Evolutionary conservation across 2,888 invertebrate species (phyloP).

Genomic region (Trissolcus brochymenae): DNA sequence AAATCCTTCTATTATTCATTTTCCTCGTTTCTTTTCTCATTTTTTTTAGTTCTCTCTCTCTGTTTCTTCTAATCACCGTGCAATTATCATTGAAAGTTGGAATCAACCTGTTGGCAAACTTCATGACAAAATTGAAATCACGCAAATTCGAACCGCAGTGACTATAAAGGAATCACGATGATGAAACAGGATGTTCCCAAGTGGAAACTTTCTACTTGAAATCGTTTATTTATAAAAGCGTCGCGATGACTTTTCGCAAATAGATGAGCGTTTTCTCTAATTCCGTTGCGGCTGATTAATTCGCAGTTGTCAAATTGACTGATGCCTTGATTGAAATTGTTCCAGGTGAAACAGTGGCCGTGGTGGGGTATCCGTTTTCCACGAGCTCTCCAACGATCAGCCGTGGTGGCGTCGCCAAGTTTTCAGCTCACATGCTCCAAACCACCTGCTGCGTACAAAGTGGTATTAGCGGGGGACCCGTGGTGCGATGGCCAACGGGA

Average conservation of each 20-base stretch:
- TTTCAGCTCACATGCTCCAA: slow-evolving; percentile 79
- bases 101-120: too few species aligned
- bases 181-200: slow-evolving; percentile 1
- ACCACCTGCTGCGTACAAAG: slow-evolving; percentile 82
- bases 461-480: slow-evolving; percentile 82
- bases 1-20: slow-evolving; percentile 2
- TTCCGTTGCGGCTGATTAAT: slow-evolving; percentile 4
- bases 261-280: slow-evolving; percentile 1
- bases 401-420: slow-evolving; percentile 79
- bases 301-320: neutral
- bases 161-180: neutral
- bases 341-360: slow-evolving; percentile 79
- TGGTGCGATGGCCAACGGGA: slow-evolving; percentile 76
- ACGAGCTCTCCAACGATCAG: slow-evolving; percentile 78
- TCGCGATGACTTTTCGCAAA: neutral
- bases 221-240: slow-evolving; percentile 2
- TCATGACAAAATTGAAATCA: too few species aligned
- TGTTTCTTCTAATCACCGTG: neutral
- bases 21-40: too few species aligned
- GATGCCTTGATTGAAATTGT: slow-evolving; percentile 19
- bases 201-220: neutral
- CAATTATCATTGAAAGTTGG: too few species aligned
- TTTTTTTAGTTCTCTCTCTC: neutral
- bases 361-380: slow-evolving; percentile 80
- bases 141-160: neutral